phyloP scores from a whole-genome alignment of 1,140 invertebrate genomes.

The Cherax destructor region DNA sequence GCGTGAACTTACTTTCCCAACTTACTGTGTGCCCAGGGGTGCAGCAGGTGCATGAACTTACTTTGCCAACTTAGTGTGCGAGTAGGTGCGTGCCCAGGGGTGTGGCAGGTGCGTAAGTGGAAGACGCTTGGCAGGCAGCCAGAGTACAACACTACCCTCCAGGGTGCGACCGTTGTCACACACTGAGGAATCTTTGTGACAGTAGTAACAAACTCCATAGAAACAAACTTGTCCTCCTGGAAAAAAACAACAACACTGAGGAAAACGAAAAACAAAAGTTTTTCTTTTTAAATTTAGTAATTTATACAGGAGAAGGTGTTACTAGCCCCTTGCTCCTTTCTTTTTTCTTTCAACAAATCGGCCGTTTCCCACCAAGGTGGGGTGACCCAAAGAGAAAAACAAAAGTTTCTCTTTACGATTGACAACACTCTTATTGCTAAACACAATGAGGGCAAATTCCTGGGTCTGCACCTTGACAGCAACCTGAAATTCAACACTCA shows the following conservation, averaged over 20 bases:
- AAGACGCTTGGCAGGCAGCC: constrained; percentile 33
- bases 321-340: no score
- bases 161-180: constrained; percentile 41
- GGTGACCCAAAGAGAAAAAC: no score
- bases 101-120: constrained; percentile 77
- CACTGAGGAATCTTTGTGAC: constrained; percentile 44
- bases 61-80: constrained; percentile 81
- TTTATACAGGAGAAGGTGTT: no score
- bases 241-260: neutral
- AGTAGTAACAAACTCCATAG: constrained; percentile 61
- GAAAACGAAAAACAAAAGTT: neutral
- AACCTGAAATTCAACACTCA: no score
- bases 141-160: constrained; percentile 27
- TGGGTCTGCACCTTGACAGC: no score
- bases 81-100: constrained; percentile 94
- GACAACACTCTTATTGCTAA: no score
- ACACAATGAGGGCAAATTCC: no score
- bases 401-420: no score
- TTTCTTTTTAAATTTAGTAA: no score
- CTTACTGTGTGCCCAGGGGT: constrained; percentile 88
- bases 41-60: constrained; percentile 77
- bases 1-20: constrained; percentile 78
- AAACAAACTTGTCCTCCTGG: constrained; percentile 43
- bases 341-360: no score
- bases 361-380: no score